Percentiles rank a stretch among this genome's conserved stretches.
Evolutionary conservation across 2,113 vertebrate genomes (phyloP).

Genomic region (Aegithalos caudatus): DNA sequence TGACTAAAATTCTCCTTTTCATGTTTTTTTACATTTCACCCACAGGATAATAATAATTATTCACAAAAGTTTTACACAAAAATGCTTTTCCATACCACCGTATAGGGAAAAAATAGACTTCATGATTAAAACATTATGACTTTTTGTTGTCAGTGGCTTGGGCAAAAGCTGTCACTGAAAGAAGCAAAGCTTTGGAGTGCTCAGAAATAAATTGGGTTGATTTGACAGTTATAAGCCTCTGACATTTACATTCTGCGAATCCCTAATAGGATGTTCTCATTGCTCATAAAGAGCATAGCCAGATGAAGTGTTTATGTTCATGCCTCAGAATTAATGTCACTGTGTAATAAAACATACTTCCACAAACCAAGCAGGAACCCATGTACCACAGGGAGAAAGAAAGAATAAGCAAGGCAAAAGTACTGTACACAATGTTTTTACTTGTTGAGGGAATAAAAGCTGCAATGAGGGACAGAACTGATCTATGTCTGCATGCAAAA

Average conservation of each 20-base stretch:
- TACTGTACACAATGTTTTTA: not conserved
- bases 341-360: conserved; percentile 22
- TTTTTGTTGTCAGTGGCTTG: conserved; percentile 39
- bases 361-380: conserved; percentile 7
- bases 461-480: not conserved
- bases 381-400: not conserved
- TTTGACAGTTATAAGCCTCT: conserved; percentile 57
- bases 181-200: conserved; percentile 31
- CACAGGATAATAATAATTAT: not conserved
- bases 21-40: not conserved
- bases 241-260: conserved; percentile 50
- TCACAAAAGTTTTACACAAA: not conserved
- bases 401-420: not conserved
- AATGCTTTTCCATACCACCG: not conserved
- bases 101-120: conserved; percentile 30
- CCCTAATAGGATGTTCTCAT: conserved; percentile 29
- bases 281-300: conserved; percentile 18
- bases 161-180: conserved; percentile 49
- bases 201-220: conserved; percentile 59
- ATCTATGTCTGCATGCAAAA: not conserved
- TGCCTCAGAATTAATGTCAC: conserved; percentile 25
- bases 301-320: conserved; percentile 46
- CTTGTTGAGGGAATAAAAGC: not conserved
- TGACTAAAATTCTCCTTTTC: not conserved
- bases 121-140: conserved; percentile 50